Conservation (phyloP, 2,797 vertebrate species). For the Tamandua tetradactyla region DNA sequence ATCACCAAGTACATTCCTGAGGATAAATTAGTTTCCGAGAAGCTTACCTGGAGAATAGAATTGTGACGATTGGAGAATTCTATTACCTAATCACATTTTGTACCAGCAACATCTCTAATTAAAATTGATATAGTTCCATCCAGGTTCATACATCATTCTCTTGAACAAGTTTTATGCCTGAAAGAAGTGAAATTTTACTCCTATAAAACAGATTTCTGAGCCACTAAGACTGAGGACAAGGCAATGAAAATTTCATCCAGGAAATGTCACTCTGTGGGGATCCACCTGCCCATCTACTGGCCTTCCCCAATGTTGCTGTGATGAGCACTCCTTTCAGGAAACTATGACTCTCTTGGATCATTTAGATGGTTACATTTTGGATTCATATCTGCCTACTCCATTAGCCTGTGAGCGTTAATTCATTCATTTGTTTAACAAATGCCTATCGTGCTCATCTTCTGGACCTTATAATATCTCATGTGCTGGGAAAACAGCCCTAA, state of each 20-base stretch:
- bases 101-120: background rate
- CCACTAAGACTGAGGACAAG: background rate
- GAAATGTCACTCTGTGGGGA: no score
- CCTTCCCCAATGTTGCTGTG: background rate
- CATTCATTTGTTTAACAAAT: background rate
- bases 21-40: background rate
- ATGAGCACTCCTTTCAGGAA: background rate
- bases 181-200: background rate
- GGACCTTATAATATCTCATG: no score
- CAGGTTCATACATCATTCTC: background rate
- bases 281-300: background rate
- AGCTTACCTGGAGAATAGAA: background rate
- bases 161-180: background rate
- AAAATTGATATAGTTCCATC: background rate
- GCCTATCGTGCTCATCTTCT: no score
- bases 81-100: background rate
- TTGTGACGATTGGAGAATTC: no score
- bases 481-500: background rate
- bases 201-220: background rate
- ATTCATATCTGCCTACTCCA: background rate
- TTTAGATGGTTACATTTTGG: background rate
- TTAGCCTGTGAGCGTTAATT: background rate
- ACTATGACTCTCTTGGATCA: rapidly evolving
- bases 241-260: background rate
- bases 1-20: background rate